These are phyloP conservation scores for Bubo blakistoni DNA, from an alignment of 2,113 vertebrate species.

Conservation along the genomic window DNA sequence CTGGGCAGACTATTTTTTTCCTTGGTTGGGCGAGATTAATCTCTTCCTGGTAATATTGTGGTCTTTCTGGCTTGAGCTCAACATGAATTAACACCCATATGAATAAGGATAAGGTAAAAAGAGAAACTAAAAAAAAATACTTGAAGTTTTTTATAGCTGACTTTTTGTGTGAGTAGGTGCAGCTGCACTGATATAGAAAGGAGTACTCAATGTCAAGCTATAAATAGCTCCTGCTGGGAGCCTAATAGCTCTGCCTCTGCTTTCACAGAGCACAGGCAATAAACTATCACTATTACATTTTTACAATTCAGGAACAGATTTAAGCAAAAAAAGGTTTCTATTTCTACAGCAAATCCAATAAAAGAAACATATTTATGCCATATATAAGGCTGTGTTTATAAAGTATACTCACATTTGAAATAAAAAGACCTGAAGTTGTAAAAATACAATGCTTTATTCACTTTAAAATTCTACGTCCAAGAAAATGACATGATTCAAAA, in stretches of 20 bases:
- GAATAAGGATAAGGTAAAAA: conserved; percentile 47
- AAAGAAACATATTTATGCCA: conserved; percentile 64
- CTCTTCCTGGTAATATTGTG: conserved; percentile 21
- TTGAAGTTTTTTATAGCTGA: conserved; percentile 61
- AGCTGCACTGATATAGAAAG: conserved; percentile 72
- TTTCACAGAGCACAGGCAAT: conserved; percentile 70
- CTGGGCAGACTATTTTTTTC: conserved; percentile 7
- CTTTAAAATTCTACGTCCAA: conserved; percentile 18
- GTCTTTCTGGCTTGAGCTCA: conserved; percentile 11
- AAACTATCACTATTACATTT: conserved; percentile 69
- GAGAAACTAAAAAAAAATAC: neutral
- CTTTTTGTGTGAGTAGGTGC: conserved; percentile 60
- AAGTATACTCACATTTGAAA: conserved; percentile 43
- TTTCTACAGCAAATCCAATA: conserved; percentile 68
- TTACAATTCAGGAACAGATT: conserved; percentile 71
- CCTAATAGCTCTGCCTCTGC: conserved; percentile 71
- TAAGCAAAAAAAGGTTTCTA: conserved; percentile 64
- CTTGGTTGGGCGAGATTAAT: conserved; percentile 30
- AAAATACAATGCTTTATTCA: conserved; percentile 51
- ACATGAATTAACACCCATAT: conserved; percentile 58
- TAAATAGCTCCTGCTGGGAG: conserved; percentile 76
- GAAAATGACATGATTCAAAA: conserved; percentile 4
- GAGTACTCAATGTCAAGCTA: conserved; percentile 73
- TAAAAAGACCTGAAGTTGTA: conserved; percentile 47
- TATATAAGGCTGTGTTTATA: conserved; percentile 50